A percentile compares a stretch with the other conserved stretches of the same genome.
phyloP scores from a whole-genome alignment of 2,113 vertebrate genomes.

The Solenodon paradoxus region DNA sequence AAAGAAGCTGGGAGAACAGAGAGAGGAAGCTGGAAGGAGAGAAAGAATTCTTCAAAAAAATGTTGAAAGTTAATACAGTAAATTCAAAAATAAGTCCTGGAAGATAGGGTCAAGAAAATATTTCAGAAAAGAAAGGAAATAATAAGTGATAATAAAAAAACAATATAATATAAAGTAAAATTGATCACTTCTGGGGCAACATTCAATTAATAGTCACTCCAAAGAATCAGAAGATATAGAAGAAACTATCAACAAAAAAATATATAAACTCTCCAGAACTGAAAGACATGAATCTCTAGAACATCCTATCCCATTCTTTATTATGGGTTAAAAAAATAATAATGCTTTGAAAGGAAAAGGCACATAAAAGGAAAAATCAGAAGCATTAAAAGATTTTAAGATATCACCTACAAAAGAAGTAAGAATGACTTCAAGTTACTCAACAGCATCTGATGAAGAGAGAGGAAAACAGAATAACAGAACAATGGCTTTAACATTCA shows the following conservation, averaged over 20 bases:
- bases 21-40: background rate
- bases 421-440: background rate
- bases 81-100: background rate
- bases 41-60: background rate
- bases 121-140: background rate
- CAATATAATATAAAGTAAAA: background rate
- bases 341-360: background rate
- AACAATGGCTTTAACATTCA: background rate
- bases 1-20: background rate
- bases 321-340: background rate
- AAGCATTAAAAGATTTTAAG: background rate
- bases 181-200: background rate
- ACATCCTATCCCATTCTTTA: background rate
- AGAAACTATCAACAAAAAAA: background rate
- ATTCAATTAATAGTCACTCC: background rate
- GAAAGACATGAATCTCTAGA: background rate
- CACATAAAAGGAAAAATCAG: background rate
- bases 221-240: background rate
- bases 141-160: background rate
- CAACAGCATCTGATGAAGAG: background rate
- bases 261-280: background rate
- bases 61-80: background rate
- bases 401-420: background rate
- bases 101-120: background rate
- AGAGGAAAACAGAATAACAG: background rate